phyloP scores from a whole-genome alignment of 2,888 invertebrate species.

The Alloscopus bannaensis region DNA sequence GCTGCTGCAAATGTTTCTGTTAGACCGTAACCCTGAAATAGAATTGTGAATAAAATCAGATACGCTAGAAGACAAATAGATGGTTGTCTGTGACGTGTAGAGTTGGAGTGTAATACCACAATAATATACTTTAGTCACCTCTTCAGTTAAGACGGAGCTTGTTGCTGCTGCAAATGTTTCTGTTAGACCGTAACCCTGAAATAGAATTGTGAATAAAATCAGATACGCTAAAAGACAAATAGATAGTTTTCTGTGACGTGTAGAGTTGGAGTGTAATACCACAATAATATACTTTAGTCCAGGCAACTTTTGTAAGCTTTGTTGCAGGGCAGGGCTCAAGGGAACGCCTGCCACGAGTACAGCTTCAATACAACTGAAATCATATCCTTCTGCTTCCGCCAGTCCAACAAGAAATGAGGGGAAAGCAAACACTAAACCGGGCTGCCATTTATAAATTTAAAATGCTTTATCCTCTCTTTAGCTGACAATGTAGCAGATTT shows the following conservation, averaged over 20 bases:
- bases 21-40: constrained; percentile 25
- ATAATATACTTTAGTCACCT: neutral
- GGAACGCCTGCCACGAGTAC: constrained; percentile 35
- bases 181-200: neutral
- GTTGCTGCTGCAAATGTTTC: too few relatives aligned
- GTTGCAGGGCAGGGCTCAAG: constrained; percentile 27
- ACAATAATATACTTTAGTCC: constrained; percentile 39
- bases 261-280: constrained; percentile 14
- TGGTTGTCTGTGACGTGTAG: too few relatives aligned
- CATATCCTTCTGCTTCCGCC: constrained; percentile 24
- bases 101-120: neutral
- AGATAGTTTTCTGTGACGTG: neutral
- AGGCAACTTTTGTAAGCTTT: constrained; percentile 25
- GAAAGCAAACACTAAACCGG: constrained; percentile 57
- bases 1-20: constrained; percentile 12
- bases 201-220: neutral
- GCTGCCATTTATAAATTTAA: constrained; percentile 19
- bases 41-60: too few relatives aligned
- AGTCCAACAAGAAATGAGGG: constrained; percentile 46
- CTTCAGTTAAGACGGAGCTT: neutral
- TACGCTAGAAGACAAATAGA: too few relatives aligned
- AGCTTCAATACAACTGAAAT: constrained; percentile 47
- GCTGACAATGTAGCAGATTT: constrained; percentile 22
- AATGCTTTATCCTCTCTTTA: neutral
- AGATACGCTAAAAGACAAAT: neutral